Evolutionary conservation across 2,113 vertebrate species (phyloP), one percentile per base, ranked within the genome.

Genomic region (Datnioides undecimradiatus): DNA sequence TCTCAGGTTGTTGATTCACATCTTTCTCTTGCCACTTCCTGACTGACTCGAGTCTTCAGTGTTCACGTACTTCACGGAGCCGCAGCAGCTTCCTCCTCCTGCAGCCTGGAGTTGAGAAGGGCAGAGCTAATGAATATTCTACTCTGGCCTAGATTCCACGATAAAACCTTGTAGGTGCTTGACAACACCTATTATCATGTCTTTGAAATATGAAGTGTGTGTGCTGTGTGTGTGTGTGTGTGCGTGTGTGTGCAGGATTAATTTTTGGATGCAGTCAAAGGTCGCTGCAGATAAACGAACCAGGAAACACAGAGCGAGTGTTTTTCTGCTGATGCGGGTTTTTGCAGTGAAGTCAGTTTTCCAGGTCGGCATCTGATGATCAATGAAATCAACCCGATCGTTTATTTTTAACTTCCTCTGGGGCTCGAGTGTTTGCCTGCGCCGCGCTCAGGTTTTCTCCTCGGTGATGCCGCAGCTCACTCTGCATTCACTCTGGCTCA

Each of bases 121-220:
- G 62, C 82, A 76, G 49, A 55, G 45, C 67, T 70, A 55, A 89
- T 89, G 82, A 87, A 87, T 89, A 85, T 87, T 84, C 66, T 66
- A 64, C 79, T 85, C 71, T 87, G 89, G 77, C 87, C 89, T 73
- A 85, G 87, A 90, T 83, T 82, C 80, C 17, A 1, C 43, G 82
- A 71, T 83, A 25, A 65, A 80, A 41, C 49, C 67, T 36, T 2
- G 51, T 76, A 65, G 74, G 45, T 60, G 66, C 41, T 25, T 14
- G 58, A 75, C 63, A 75, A 87, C 25, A 12, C 59, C 74, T 66
- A 29, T 65, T 79, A 63, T 52, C 76, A 29, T 4, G 36, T 75
- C 36, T 80, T 29, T 85, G 76, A 85, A 85, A 75, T 83, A 78
- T 83, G 73, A 85, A 87, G 54, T 17, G 45, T 41, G 46, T 43